Evolutionary conservation across 2,888 invertebrate species (phyloP), one percentile per base, ranked within the genome.

Genomic region (Drosophila aldrichi): DNA sequence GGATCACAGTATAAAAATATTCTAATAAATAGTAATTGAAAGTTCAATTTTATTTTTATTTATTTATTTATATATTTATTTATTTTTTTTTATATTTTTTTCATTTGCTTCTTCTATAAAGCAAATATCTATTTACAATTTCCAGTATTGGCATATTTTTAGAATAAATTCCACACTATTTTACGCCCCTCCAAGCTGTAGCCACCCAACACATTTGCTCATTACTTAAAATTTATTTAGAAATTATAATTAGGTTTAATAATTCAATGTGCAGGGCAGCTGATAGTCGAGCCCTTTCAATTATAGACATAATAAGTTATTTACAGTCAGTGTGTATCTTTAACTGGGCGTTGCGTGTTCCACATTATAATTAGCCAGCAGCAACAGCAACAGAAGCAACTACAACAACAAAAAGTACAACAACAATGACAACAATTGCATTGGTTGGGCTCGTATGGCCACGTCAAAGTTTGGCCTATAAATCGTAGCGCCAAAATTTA

Each of bases 401-500:
- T 58, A 74, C 57, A 63, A 36, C 43, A 55, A 12, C 32, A 49
- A 43, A 29, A 56, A 48, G 16, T 59, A 14, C 22, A 66, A 46
- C 43, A 74, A 58, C n/a, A 64, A 44, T 62, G 48, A 62, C 20
- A 64, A 48, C 66, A 66, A 56, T 69, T 81, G 87, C 81, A 81
- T 32, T 77, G 56, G 44, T 38, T 18, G 44, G 20, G 55, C 68
- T 77, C 70, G 86, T 69, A 75, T 80, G 82, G 77, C 74, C 68
- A 69, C 84, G 70, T 71, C 84, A 84, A 89, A 89, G 82, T 85
- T 88, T 79, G 77, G 83, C 83, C 86, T 88, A 88, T 88, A 86
- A 89, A 89, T 82, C 88, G 86, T 78, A 68, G 88, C 77, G 82
- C 74, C 83, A 81, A 89, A 89, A 87, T 87, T 87, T 81, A 89